Evolutionary conservation across 2,888 invertebrate species (phyloP).

Genomic region (Hoplodrina ambigua): DNA sequence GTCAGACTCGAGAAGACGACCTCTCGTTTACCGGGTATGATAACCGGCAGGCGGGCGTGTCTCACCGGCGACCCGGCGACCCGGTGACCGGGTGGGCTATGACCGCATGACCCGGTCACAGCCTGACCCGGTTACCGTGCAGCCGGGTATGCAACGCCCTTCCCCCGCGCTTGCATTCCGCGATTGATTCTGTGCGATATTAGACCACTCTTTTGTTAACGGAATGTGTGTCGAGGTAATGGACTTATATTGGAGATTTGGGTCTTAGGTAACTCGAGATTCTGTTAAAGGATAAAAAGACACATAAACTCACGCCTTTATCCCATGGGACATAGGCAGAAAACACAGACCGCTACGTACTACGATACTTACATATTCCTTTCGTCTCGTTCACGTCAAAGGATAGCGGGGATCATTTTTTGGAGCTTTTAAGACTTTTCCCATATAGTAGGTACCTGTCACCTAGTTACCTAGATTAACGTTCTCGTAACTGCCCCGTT

Average conservation of each 20-base stretch:
- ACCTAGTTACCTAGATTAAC: neutral
- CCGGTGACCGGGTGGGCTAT: conserved; percentile 66
- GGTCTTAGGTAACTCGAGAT: conserved; percentile 24
- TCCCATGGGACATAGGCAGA: no score
- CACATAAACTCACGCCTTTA: no score
- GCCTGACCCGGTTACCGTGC: conserved; percentile 78
- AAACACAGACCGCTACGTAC: no score
- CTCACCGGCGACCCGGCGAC: conserved; percentile 66
- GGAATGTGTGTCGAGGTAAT: conserved; percentile 55
- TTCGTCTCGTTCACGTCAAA: no score
- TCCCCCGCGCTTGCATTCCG: conserved; percentile 71
- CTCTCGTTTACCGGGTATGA: conserved; percentile 50
- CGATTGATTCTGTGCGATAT: conserved; percentile 78
- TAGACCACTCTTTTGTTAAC: conserved; percentile 57
- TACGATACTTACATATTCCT: no score
- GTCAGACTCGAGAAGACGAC: conserved; percentile 65
- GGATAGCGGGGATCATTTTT: conserved; percentile 4
- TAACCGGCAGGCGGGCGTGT: conserved; percentile 63
- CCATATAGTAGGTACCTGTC: no score
- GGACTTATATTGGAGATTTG: conserved; percentile 20
- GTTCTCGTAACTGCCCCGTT: no score
- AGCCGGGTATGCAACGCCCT: conserved; percentile 71
- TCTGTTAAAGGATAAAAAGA: neutral
- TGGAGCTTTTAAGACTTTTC: neutral
- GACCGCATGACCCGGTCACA: conserved; percentile 84